Evolutionary conservation across 2,113 vertebrate genomes (phyloP).

Genomic region (Rhinopomastus cyanomelas): DNA sequence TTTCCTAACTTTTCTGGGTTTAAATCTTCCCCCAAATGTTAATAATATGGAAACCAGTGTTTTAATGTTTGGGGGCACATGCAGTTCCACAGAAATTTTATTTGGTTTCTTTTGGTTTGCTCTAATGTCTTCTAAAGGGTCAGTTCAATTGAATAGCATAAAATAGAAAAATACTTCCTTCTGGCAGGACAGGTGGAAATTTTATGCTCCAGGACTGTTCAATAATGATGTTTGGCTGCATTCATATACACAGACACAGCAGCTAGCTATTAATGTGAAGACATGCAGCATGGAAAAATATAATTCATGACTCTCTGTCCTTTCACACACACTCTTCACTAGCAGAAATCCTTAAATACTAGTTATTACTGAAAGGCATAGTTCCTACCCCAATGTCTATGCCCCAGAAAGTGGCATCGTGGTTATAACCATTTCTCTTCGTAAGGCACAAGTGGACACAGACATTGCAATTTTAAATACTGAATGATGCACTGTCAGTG

Average conservation of each 20-base stretch:
- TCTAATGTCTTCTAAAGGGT: neutral
- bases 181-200: conserved; percentile 40
- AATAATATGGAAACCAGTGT: neutral
- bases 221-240: conserved; percentile 29
- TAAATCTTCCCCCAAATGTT: neutral
- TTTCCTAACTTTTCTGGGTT: neutral
- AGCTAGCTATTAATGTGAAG: conserved; percentile 13
- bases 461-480: neutral
- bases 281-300: neutral
- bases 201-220: conserved; percentile 40
- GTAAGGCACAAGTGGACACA: neutral
- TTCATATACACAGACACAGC: neutral
- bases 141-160: neutral
- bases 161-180: conserved; percentile 22
- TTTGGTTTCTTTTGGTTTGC: neutral
- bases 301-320: neutral
- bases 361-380: neutral
- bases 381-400: neutral
- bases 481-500: fast-evolving
- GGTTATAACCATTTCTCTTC: neutral
- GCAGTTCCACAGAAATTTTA: neutral
- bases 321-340: neutral
- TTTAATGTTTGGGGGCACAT: neutral
- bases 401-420: neutral
- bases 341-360: neutral